phyloP scores from a whole-genome alignment of 2,797 vertebrate species.

The Propithecus deckenii region DNA sequence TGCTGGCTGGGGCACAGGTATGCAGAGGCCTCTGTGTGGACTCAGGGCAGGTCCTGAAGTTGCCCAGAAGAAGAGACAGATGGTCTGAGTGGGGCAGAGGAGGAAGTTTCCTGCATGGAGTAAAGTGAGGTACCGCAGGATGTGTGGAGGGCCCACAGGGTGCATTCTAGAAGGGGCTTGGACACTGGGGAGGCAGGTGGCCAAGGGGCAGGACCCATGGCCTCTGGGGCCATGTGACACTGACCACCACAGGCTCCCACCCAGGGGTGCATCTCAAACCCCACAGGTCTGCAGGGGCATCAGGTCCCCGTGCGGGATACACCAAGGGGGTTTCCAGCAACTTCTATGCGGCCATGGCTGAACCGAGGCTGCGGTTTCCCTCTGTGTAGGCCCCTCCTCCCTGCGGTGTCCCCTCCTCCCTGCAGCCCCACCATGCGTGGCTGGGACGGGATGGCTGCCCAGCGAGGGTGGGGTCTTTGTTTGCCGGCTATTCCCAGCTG shows the following conservation, averaged over 20 bases:
- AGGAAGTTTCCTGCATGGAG: fast-evolving
- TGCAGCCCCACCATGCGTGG: too few species aligned
- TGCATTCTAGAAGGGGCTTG: too few species aligned
- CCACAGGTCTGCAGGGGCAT: background rate
- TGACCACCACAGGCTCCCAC: background rate
- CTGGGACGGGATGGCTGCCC: too few species aligned
- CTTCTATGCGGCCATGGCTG: too few species aligned
- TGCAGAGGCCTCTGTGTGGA: fast-evolving
- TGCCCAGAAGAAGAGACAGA: background rate
- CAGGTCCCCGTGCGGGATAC: fast-evolving
- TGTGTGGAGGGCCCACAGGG: fast-evolving
- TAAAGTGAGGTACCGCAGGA: too few species aligned
- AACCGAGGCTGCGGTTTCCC: fast-evolving
- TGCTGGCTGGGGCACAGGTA: background rate
- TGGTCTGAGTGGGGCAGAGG: background rate
- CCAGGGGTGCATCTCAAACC: background rate
- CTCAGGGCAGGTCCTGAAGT: background rate
- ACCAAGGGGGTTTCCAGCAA: background rate
- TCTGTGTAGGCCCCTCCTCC: background rate
- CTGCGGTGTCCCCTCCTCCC: too few species aligned
- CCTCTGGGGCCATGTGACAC: fast-evolving
- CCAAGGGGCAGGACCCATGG: background rate
- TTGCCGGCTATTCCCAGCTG: too few species aligned
- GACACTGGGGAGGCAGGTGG: background rate
- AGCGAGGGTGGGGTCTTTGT: too few species aligned